A percentile compares a stretch with the other conserved stretches of the same genome.
These are phyloP conservation scores for Arrhamphus sclerolepis DNA, from an alignment of 2,797 vertebrate genomes.

Conservation along the genomic window DNA sequence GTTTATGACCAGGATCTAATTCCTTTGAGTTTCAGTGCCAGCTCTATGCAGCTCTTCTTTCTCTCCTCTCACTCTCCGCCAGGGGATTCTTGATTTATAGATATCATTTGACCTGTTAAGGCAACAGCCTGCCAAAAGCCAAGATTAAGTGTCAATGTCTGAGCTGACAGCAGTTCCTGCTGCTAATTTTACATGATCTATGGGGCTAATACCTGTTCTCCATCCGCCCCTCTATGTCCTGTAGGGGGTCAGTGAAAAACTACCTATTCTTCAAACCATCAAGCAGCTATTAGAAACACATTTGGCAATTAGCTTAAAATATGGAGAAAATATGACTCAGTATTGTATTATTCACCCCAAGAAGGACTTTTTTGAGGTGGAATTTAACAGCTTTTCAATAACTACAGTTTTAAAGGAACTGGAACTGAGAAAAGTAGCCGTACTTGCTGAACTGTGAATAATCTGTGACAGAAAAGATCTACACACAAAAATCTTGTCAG, in stretches of 20 bases:
- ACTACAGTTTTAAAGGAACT: conserved; percentile 21
- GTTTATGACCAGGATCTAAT: conserved; percentile 81
- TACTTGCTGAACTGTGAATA: background rate
- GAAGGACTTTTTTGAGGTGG: conserved; percentile 49
- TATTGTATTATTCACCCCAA: conserved; percentile 28
- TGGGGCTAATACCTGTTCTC: conserved; percentile 82
- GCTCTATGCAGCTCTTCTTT: conserved; percentile 46
- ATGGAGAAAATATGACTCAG: background rate
- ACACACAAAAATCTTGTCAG: too few relatives aligned
- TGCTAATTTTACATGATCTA: conserved; percentile 88
- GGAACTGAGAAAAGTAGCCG: conserved; percentile 1
- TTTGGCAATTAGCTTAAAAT: conserved; percentile 48
- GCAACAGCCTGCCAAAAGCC: conserved; percentile 87
- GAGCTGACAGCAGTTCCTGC: conserved; percentile 81
- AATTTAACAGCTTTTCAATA: conserved; percentile 30
- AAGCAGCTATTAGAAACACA: conserved; percentile 54
- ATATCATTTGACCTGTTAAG: conserved; percentile 87
- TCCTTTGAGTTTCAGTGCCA: conserved; percentile 66
- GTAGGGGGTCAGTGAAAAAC: conserved; percentile 59
- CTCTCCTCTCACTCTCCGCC: conserved; percentile 58
- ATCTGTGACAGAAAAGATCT: background rate
- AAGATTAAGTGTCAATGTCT: conserved; percentile 85
- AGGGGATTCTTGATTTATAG: conserved; percentile 85
- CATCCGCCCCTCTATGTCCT: conserved; percentile 61
- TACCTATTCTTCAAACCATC: conserved; percentile 61